Base-by-base conservation (phyloP, 1,140 invertebrate genomes). In the Drosophila nannoptera region DNA sequence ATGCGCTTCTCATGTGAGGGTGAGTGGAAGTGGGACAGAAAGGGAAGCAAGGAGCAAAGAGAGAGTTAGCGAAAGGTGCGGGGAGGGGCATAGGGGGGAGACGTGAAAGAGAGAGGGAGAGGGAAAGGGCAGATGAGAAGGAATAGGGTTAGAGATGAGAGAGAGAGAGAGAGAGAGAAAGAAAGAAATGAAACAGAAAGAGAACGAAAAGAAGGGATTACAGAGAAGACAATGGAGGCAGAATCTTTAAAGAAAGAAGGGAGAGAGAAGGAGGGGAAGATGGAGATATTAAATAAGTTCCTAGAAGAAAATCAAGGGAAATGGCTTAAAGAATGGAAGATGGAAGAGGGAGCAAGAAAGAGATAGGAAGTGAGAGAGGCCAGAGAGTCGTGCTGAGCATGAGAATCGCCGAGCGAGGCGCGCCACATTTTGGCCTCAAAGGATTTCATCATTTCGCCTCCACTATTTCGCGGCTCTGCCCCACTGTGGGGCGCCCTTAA, bases 401-500 rank as follows among this genome's bases (percentile, higher is more conserved):
- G 35, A 36, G 35, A 36, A 36, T 36, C 6, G 35, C 35, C 2
- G 6, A 36, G 35, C 6, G 35, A 36, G 35, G 35, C 35, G 4
- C 8, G 8, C 35, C 9, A 22, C 14, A 46, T 22, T 4, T 46
- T 5, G 0, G 4, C 12, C n/a, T 43, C 29, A 48, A 48, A 36
- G 56, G 61, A 54, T 55, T 62, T 49, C 54, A 55, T 43, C 53
- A 40, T 43, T 58, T 38, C 16, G 42, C 46, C 3, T 22, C 8
- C 7, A 14, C 22, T 16, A 33, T 9, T 63, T 40, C 32, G 11
- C 11, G 7, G 11, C 0, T 46, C 62, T 40, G 48, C n/a, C 48
- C 31, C 70, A 73, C 31, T 73, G 70, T 73, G 22, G 7, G 35
- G 9, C 35, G 49, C 9, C 38, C 35, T 32, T 50, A 69, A 73